Percentiles rank a stretch among this genome's conserved stretches.
Evolutionary conservation across 1,140 invertebrate genomes (phyloP).

Genomic region (Panulirus ornatus): DNA sequence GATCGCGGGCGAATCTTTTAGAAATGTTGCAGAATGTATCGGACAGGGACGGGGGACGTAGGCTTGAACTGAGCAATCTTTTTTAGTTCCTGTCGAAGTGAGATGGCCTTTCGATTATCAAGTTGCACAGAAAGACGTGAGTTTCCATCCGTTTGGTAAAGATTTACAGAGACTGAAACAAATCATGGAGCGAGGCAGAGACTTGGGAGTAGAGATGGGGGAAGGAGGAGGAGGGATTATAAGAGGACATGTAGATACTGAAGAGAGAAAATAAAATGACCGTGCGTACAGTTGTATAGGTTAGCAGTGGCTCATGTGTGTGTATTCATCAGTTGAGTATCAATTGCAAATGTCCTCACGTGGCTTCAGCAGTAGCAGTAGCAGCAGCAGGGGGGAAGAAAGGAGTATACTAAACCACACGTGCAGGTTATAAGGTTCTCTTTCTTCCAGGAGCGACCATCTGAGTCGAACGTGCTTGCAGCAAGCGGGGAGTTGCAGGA

Average conservation of each 20-base stretch:
- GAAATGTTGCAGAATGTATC: constrained; percentile 31
- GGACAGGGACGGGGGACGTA: constrained; percentile 4
- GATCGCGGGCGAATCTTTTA: constrained; percentile 35
- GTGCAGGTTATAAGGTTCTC: background rate
- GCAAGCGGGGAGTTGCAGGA: too few relatives aligned
- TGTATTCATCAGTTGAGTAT: constrained; percentile 20
- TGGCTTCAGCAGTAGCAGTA: background rate
- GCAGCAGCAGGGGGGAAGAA: background rate
- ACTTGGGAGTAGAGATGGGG: background rate
- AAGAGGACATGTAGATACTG: too few relatives aligned
- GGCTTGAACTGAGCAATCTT: constrained; percentile 34
- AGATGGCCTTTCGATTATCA: constrained; percentile 45
- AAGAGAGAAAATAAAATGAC: too few relatives aligned
- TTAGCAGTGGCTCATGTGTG: too few relatives aligned
- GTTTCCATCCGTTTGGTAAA: constrained; percentile 18
- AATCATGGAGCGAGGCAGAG: constrained; percentile 1
- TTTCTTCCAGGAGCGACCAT: too few relatives aligned
- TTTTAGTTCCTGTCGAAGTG: constrained; percentile 25
- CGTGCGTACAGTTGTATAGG: too few relatives aligned
- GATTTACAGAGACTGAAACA: constrained; percentile 36
- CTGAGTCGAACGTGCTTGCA: too few relatives aligned
- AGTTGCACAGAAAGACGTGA: constrained; percentile 30
- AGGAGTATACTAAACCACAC: background rate
- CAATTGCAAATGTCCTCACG: constrained; percentile 38
- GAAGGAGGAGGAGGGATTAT: background rate